Percentiles rank a stretch among this genome's conserved stretches.
Evolutionary conservation across 35 echinoderm and acorn worm species (phyloP).

Genomic region (Strongylocentrotus purpuratus): DNA sequence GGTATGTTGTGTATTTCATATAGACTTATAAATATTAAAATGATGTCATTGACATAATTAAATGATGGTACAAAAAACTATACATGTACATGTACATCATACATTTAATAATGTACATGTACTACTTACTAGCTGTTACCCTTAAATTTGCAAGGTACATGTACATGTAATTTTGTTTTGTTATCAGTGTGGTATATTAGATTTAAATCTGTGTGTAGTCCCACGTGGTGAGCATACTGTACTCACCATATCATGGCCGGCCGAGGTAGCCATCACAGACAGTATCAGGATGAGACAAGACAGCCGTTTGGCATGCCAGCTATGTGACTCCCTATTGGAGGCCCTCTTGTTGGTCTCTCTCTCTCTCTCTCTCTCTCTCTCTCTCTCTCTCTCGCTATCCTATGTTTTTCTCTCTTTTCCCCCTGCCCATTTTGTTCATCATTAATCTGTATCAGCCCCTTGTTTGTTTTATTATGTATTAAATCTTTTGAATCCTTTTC

Average conservation of each 20-base stretch:
- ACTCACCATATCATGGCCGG: neutral
- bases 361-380: neutral
- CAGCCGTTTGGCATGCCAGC: constrained; percentile 34
- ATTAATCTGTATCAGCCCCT: neutral
- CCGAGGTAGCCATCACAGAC: neutral
- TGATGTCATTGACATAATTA: too few species aligned
- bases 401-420: neutral
- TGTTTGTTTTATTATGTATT: neutral
- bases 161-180: too few species aligned
- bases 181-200: too few species aligned
- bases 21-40: too few species aligned
- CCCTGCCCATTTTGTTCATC: neutral
- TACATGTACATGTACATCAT: neutral
- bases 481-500: neutral
- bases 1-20: too few species aligned
- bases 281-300: constrained; percentile 19
- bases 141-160: too few species aligned
- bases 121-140: too few species aligned
- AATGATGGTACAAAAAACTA: too few species aligned
- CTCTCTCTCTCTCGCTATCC: neutral
- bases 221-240: too few species aligned
- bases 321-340: constrained; percentile 30
- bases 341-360: neutral
- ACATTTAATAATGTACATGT: neutral
- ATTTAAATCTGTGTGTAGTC: too few species aligned